Percentiles rank a stretch among this genome's conserved stretches.
Conservation (phyloP, 2,797 vertebrate species). For the Melanotaenia maccullochi region DNA sequence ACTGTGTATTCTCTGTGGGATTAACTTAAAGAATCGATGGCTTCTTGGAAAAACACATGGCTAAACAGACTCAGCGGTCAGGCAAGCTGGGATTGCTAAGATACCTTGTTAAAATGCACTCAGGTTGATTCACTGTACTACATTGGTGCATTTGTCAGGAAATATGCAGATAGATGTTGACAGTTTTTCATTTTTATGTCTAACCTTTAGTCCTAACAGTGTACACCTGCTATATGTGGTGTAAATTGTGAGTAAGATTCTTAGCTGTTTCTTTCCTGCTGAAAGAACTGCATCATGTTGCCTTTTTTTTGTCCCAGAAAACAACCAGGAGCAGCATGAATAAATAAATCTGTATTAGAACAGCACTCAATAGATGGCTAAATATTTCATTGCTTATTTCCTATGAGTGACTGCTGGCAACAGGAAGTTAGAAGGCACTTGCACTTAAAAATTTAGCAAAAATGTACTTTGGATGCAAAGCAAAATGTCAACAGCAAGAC, state of each 20-base stretch:
- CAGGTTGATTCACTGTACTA: neutral
- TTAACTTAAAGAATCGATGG: conserved; percentile 64
- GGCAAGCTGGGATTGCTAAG: neutral
- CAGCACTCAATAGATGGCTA: conserved; percentile 65
- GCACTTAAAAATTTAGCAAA: neutral
- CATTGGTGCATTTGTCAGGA: neutral
- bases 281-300: conserved; percentile 29
- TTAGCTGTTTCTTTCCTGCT: conserved; percentile 4
- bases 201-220: neutral
- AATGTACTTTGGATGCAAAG: neutral
- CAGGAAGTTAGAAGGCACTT: conserved; percentile 30
- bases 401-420: conserved; percentile 44
- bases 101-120: conserved; percentile 12
- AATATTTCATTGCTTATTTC: conserved; percentile 77
- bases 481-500: neutral
- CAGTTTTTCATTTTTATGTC: neutral
- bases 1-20: conserved; percentile 66
- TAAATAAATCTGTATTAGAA: conserved; percentile 72
- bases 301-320: conserved; percentile 52
- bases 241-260: conserved; percentile 22
- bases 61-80: conserved; percentile 54
- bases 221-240: conserved; percentile 4
- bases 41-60: conserved; percentile 74
- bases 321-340: conserved; percentile 61
- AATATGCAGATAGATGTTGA: neutral